A percentile compares a stretch with the other conserved stretches of the same genome.
These are phyloP conservation scores for Atopsyche davidsoni DNA, from an alignment of 1,140 invertebrate genomes.

Conservation along the genomic window DNA sequence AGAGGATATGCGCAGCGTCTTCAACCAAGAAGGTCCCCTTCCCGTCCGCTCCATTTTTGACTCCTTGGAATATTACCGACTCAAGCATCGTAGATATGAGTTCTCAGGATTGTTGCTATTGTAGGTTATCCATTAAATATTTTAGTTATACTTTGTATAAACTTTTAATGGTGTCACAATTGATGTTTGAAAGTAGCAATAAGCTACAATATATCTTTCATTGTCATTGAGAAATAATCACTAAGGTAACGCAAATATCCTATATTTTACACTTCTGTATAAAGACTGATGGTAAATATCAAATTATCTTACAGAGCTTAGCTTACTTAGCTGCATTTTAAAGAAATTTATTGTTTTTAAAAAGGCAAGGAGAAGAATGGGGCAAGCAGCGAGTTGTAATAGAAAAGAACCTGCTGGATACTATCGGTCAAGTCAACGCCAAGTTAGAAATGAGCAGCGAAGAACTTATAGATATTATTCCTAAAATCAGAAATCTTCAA, in stretches of 20 bases:
- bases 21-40: conserved; percentile 50
- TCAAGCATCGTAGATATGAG: conserved; percentile 48
- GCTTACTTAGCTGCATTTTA: conserved; percentile 3
- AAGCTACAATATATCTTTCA: too few relatives aligned
- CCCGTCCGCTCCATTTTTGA: conserved; percentile 56
- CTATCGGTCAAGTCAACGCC: conserved; percentile 35
- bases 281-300: too few relatives aligned
- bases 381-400: conserved; percentile 46
- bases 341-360: conserved; percentile 16
- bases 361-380: conserved; percentile 50
- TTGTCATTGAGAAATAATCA: too few relatives aligned
- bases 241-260: too few relatives aligned
- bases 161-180: too few relatives aligned
- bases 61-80: conserved; percentile 54
- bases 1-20: conserved; percentile 55
- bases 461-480: conserved; percentile 40
- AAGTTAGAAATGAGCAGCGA: conserved; percentile 44
- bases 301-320: too few relatives aligned
- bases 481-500: conserved; percentile 51
- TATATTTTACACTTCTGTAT: too few relatives aligned
- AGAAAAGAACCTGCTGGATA: conserved; percentile 43
- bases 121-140: too few relatives aligned
- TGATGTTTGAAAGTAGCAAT: too few relatives aligned
- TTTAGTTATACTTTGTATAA: too few relatives aligned
- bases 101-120: conserved; percentile 51